Conservation (phyloP, 2,113 vertebrate genomes). For the Carollia perspicillata region DNA sequence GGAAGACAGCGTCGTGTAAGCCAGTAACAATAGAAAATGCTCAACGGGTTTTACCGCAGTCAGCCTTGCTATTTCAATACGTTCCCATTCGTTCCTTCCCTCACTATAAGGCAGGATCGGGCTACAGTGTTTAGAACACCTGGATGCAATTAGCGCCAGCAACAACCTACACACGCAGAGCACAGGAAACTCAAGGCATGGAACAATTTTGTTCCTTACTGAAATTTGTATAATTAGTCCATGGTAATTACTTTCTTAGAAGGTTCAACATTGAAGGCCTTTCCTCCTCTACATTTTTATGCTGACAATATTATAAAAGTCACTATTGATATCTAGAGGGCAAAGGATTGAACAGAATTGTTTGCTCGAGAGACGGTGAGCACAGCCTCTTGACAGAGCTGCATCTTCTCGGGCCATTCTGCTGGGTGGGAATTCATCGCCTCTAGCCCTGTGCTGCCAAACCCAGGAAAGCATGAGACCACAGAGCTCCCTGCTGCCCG, state of each 20-base stretch:
- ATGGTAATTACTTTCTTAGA: not conserved
- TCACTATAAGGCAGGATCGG: not conserved
- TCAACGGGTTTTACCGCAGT: rapidly evolving
- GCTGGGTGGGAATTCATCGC: not conserved
- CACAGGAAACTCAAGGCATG: not conserved
- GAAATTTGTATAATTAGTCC: not conserved
- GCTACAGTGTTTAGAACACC: not conserved
- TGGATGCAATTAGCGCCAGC: not conserved
- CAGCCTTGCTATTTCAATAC: not conserved
- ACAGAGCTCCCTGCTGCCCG: not conserved
- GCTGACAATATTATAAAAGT: not conserved
- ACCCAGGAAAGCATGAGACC: not conserved
- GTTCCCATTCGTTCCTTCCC: not conserved
- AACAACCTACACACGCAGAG: not conserved
- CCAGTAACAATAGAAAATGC: not conserved
- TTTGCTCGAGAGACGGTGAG: not conserved
- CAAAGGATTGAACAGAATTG: not conserved
- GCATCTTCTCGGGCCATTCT: not conserved
- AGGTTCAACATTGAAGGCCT: not conserved
- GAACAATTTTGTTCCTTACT: not conserved
- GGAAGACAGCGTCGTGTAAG: not conserved
- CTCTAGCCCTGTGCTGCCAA: not conserved
- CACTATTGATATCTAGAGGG: not conserved
- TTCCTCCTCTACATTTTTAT: not conserved
- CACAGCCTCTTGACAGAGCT: rapidly evolving